phyloP scores from a whole-genome alignment of 2,888 invertebrate genomes.

The Hypercompe scribonia region DNA sequence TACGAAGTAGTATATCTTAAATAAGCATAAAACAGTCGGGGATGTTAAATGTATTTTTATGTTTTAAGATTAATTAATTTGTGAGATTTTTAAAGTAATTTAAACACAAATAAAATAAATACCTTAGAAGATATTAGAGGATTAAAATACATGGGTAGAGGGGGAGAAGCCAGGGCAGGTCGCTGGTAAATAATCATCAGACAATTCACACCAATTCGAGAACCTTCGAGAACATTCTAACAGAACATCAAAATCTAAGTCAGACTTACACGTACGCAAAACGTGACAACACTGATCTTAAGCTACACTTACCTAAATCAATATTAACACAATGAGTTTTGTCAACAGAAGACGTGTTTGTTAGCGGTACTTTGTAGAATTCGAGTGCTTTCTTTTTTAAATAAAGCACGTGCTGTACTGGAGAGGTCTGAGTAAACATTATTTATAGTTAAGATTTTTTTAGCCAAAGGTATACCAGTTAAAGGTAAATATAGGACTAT shows the following conservation, averaged over 20 bases:
- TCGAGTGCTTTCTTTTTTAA: neutral
- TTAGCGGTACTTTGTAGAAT: conserved; percentile 19
- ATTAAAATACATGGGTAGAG: too few relatives aligned
- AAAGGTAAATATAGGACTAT: neutral
- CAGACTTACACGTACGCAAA: conserved; percentile 1
- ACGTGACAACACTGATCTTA: conserved; percentile 13
- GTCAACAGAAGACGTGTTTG: conserved; percentile 19
- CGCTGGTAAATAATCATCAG: too few relatives aligned
- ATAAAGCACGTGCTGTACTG: conserved; percentile 20
- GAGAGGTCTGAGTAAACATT: neutral
- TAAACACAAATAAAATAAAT: too few relatives aligned
- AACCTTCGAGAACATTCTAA: neutral
- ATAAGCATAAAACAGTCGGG: too few relatives aligned
- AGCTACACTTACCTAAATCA: conserved; percentile 22
- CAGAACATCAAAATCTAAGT: neutral
- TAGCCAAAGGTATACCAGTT: neutral
- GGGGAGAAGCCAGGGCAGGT: too few relatives aligned
- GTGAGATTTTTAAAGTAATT: too few relatives aligned
- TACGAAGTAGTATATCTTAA: too few relatives aligned
- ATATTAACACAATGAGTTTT: conserved; percentile 26
- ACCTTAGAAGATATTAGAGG: too few relatives aligned
- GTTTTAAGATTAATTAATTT: too few relatives aligned
- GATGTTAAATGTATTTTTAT: too few relatives aligned
- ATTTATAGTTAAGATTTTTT: neutral
- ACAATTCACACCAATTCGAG: neutral